Base-by-base conservation (phyloP, 2,113 vertebrate genomes). In the Chroicocephalus ridibundus region DNA sequence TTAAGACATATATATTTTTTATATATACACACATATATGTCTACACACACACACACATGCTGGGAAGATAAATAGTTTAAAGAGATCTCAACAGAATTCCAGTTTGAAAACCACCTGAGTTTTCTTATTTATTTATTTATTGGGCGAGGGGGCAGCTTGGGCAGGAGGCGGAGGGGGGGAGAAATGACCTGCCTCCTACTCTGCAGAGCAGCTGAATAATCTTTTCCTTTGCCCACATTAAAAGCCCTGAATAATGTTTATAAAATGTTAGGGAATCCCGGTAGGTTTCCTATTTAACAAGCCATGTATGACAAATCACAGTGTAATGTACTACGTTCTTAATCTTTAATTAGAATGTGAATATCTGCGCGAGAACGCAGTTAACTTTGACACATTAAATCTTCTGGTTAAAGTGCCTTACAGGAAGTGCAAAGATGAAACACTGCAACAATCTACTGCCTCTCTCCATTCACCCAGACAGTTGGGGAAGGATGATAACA, bases 301-400 rank as follows among this genome's bases (percentile, higher is more conserved):
- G 98, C 98, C 98, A 98, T 98, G 98, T 98, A 99, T 99, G 98
- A 99, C 98, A 99, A 99, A 99, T 99, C 98, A 98, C 98, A 99
- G 98, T 98, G 98, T 99, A 99, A 99, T 98, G 98, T 98, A 98
- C 98, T 98, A 98, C 98, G 98, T 98, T 98, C 98, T 98, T 98
- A 98, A 99, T 99, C 98, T 99, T 99, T 99, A 99, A 99, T 99
- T 99, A 99, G 98, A 98, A 98, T 98, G 98, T 98, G 98, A 98
- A 98, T 98, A 99, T 99, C 98, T 99, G 98, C 97, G 97, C 93
- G 97, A 98, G 98, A 98, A 98, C 82, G 98, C 98, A 98, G 98
- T 98, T 99, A 98, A 98, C 98, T 98, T 98, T 98, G 98, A 99
- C 98, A 99, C 98, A 98, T 99, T 99, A 99, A 99, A 99, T 99